Percentiles rank a stretch among this genome's conserved stretches.
These are phyloP conservation scores for Ploceus nigricollis DNA, from an alignment of 2,113 vertebrate genomes.

Conservation along the genomic window DNA sequence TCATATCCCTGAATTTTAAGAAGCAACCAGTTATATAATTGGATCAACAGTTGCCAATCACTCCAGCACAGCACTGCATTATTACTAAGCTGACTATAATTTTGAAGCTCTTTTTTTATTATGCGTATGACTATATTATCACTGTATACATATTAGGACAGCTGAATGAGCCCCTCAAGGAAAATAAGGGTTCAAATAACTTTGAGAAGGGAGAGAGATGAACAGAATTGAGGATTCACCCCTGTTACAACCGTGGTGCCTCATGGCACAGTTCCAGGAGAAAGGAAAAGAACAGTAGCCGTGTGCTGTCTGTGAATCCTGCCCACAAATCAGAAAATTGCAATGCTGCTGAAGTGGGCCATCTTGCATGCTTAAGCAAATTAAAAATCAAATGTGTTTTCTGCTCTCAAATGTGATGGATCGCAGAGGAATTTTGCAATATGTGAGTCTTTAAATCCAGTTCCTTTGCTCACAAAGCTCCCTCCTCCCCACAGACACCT, in stretches of 20 bases:
- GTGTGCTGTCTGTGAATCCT: slow-evolving; percentile 50
- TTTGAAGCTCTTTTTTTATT: slow-evolving; percentile 67
- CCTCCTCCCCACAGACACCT: neutral
- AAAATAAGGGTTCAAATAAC: slow-evolving; percentile 73
- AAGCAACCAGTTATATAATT: slow-evolving; percentile 55
- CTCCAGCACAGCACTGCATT: slow-evolving; percentile 5
- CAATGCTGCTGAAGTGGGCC: slow-evolving; percentile 56
- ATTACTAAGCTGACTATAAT: slow-evolving; percentile 58
- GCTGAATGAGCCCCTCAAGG: slow-evolving; percentile 73
- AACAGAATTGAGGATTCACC: slow-evolving; percentile 65
- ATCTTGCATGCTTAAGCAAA: slow-evolving; percentile 67
- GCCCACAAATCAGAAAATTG: slow-evolving; percentile 57
- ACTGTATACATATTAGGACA: slow-evolving; percentile 72
- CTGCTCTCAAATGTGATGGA: slow-evolving; percentile 44
- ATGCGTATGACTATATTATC: slow-evolving; percentile 69
- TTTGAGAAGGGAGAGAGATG: slow-evolving; percentile 53
- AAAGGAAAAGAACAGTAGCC: slow-evolving; percentile 40
- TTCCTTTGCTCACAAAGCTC: neutral
- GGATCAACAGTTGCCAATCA: slow-evolving; percentile 63
- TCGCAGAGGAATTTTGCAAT: slow-evolving; percentile 32
- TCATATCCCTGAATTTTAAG: slow-evolving; percentile 45
- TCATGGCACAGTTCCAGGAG: slow-evolving; percentile 47
- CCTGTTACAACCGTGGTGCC: slow-evolving; percentile 58
- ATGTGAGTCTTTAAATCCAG: neutral
- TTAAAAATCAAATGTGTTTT: slow-evolving; percentile 66